Evolutionary conservation across 2,888 invertebrate genomes (phyloP).

Genomic region (Cephus rjabovi): DNA sequence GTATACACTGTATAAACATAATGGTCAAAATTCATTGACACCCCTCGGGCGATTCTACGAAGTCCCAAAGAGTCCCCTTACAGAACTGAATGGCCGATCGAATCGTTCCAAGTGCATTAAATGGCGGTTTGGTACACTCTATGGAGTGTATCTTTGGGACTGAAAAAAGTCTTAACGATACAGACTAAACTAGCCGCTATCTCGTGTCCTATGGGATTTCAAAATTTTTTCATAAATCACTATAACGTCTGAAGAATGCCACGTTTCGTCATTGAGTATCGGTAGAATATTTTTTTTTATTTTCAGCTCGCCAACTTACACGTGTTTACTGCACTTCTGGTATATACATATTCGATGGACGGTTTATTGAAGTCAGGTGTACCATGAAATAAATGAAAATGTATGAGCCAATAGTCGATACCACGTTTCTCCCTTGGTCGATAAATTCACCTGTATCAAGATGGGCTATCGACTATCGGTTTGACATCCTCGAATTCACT

Average conservation of each 20-base stretch:
- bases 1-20: conserved; percentile 1
- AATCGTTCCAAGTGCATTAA: conserved; percentile 20
- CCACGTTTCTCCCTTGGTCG: not conserved
- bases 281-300: not conserved
- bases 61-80: not conserved
- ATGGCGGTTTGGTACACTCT: conserved; percentile 13
- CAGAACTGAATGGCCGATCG: conserved; percentile 14
- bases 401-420: not conserved
- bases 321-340: not conserved
- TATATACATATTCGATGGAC: not conserved
- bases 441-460: not conserved
- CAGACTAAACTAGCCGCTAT: not conserved
- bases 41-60: conserved; percentile 1
- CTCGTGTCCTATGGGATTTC: not conserved
- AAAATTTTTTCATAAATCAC: not conserved
- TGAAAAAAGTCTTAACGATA: not conserved
- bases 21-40: conserved; percentile 20
- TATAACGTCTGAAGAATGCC: not conserved
- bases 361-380: not conserved
- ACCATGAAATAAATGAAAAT: not conserved
- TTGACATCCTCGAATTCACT: not conserved
- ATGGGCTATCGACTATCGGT: not conserved
- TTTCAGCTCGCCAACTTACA: not conserved
- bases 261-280: not conserved
- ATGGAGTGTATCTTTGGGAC: not conserved